Evolutionary conservation across 2,113 vertebrate genomes (phyloP).

Genomic region (Hemicordylus capensis): DNA sequence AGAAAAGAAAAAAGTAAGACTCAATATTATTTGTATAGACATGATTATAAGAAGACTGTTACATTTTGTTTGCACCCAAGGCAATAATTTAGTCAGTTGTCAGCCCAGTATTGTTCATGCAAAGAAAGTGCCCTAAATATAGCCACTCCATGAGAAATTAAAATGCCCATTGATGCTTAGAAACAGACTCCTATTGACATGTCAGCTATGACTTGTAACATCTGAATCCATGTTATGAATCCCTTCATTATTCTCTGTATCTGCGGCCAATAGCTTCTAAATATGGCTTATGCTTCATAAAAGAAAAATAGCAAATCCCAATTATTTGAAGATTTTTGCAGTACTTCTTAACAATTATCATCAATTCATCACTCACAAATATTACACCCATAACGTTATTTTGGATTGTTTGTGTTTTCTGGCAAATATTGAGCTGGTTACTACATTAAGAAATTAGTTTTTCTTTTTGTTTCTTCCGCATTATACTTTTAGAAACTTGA

Average conservation of each 20-base stretch:
- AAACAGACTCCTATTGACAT: conserved; percentile 69
- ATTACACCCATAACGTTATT: conserved; percentile 6
- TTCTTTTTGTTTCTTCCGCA: not conserved
- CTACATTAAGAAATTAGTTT: not conserved
- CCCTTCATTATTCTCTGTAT: conserved; percentile 64
- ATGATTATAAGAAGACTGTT: not conserved
- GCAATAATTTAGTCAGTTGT: conserved; percentile 43
- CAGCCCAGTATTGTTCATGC: conserved; percentile 29
- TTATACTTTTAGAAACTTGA: not conserved
- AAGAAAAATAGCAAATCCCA: conserved; percentile 33
- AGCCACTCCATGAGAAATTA: conserved; percentile 69
- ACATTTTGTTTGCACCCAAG: conserved; percentile 33
- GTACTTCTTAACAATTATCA: not conserved
- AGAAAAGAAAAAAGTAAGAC: not conserved
- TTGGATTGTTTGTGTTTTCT: not conserved
- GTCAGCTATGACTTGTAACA: conserved; percentile 68
- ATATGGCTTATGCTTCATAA: conserved; percentile 41
- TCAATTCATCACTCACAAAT: conserved; percentile 1
- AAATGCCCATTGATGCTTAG: conserved; percentile 58
- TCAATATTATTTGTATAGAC: not conserved
- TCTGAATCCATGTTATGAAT: conserved; percentile 68
- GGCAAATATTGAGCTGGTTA: not conserved
- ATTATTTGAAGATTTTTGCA: conserved; percentile 34
- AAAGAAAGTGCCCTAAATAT: conserved; percentile 67
- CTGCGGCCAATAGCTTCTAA: conserved; percentile 43